Conservation (phyloP, 2,113 vertebrate species). For the Pagrus major region DNA sequence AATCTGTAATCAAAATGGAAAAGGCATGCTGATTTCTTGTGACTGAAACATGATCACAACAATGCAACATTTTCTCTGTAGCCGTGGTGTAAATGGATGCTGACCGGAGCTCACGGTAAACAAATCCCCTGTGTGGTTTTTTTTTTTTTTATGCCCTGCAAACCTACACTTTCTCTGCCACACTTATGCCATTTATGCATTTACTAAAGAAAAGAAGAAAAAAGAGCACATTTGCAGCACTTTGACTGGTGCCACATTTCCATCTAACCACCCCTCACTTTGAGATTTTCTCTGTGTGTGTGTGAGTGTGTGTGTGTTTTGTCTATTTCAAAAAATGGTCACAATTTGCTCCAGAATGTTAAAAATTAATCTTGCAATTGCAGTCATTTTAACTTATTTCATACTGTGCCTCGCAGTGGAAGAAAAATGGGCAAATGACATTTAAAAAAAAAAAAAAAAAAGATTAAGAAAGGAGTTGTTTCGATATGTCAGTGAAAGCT, state of each 20-base stretch:
- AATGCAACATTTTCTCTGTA: not conserved
- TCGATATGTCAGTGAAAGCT: conserved; percentile 23
- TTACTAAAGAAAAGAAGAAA: not conserved
- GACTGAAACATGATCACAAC: conserved; percentile 4
- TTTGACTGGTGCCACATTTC: conserved; percentile 8
- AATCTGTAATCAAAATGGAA: conserved; percentile 40
- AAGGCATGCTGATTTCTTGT: conserved; percentile 18
- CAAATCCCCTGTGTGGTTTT: conserved; percentile 28
- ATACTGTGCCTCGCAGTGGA: not conserved
- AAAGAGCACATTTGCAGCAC: not conserved
- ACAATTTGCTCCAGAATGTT: not conserved
- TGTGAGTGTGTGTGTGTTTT: too few species aligned
- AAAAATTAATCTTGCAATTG: conserved; percentile 7
- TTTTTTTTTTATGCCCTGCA: conserved; percentile 3
- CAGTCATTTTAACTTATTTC: conserved; percentile 27
- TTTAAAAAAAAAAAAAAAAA: conserved; percentile 44
- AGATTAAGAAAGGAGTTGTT: conserved; percentile 20
- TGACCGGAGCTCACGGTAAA: conserved; percentile 29
- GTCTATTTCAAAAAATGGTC: not conserved
- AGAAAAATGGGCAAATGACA: conserved; percentile 8
- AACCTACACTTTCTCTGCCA: not conserved
- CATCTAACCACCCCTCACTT: not conserved
- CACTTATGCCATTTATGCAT: not conserved
- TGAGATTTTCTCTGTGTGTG: not conserved
- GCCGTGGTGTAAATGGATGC: conserved; percentile 17